Percentiles rank a stretch among this genome's conserved stretches.
These are phyloP conservation scores for Phaetusa simplex DNA, from an alignment of 2,113 vertebrate species.

Conservation along the genomic window DNA sequence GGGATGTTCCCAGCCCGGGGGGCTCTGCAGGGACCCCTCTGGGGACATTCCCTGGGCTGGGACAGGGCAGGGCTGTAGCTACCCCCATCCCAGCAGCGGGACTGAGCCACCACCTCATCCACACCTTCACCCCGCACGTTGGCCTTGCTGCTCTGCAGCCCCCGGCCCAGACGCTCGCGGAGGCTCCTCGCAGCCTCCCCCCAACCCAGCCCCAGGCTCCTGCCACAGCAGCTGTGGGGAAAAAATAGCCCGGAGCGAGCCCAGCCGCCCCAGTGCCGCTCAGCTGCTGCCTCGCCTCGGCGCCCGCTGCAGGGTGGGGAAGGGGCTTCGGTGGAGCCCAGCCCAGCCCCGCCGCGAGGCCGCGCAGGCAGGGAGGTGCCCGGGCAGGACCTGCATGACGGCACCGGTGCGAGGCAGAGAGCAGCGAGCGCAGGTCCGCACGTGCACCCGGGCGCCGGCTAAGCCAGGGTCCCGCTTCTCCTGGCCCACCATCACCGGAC, in stretches of 20 bases:
- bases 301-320: background rate
- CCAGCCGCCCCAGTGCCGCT: accelerated
- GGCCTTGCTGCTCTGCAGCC: background rate
- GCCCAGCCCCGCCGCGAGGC: accelerated
- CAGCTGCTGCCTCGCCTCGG: background rate
- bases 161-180: accelerated
- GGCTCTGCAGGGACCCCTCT: background rate
- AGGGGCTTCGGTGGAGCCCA: background rate
- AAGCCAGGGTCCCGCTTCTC: background rate
- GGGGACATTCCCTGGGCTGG: background rate
- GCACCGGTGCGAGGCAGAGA: background rate
- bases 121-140: accelerated
- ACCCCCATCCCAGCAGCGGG: background rate
- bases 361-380: background rate
- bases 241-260: background rate
- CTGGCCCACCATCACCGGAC: accelerated
- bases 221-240: background rate
- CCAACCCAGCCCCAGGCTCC: background rate
- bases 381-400: background rate
- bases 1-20: background rate
- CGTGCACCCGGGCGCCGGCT: accelerated
- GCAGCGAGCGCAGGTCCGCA: background rate
- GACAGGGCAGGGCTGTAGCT: background rate
- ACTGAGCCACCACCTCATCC: background rate
- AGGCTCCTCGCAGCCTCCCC: background rate